These are phyloP conservation scores for Loxodonta africana DNA, from an alignment of 2,113 vertebrate species.

Conservation along the genomic window DNA sequence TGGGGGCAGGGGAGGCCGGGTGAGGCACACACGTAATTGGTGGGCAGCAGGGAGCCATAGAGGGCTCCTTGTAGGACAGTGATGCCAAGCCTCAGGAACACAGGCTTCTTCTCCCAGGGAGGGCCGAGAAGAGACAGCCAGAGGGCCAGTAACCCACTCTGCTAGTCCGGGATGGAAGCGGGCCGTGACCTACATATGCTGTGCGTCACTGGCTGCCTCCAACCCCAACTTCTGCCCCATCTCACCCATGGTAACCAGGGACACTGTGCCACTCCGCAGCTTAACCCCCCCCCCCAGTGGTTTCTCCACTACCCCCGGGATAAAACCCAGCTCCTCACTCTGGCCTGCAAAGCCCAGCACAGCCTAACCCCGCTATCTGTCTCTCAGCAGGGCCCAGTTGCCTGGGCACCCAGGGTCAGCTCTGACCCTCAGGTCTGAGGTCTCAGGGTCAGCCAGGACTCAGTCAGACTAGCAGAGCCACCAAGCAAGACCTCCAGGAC, in stretches of 20 bases:
- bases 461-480: slow-evolving; percentile 83
- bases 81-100: not conserved
- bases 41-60: not conserved
- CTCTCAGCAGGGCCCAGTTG: not conserved
- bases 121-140: not conserved
- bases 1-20: no score
- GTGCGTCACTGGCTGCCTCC: not conserved
- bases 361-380: not conserved
- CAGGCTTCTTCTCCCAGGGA: not conserved
- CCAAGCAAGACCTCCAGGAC: slow-evolving; percentile 85
- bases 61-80: not conserved
- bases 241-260: not conserved
- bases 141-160: not conserved
- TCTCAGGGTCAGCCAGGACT: slow-evolving; percentile 88
- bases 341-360: not conserved
- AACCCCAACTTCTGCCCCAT: not conserved
- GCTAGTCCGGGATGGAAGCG: not conserved
- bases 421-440: not conserved
- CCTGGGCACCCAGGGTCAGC: not conserved
- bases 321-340: not conserved
- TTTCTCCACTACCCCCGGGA: not conserved
- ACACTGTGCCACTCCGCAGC: rapidly evolving
- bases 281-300: rapidly evolving
- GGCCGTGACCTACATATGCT: not conserved
- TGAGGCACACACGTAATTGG: rapidly evolving